Percentiles rank a stretch among this genome's conserved stretches.
These are phyloP conservation scores for Palythoa grandiflora DNA, from an alignment of 92 coral and sea anemone species.

Conservation along the genomic window DNA sequence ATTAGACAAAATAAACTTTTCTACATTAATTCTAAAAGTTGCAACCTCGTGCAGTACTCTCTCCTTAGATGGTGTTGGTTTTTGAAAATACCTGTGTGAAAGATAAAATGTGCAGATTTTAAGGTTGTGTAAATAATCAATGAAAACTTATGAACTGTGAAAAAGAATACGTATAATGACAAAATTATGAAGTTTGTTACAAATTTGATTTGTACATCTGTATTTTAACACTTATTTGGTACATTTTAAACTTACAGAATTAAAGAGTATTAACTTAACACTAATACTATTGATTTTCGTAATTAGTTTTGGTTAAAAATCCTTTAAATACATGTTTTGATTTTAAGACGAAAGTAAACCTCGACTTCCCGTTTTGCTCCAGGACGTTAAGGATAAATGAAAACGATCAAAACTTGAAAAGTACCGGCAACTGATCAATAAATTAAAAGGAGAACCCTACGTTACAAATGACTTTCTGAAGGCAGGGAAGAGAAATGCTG, in stretches of 20 bases:
- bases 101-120: neutral
- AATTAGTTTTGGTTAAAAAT: too few species aligned
- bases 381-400: too few species aligned
- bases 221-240: too few species aligned
- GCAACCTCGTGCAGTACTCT: constrained; percentile 15
- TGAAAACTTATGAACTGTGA: neutral
- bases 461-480: constrained; percentile 13
- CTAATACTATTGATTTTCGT: too few species aligned
- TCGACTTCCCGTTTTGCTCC: too few species aligned
- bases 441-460: neutral
- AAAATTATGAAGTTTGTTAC: neutral
- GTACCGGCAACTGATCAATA: neutral
- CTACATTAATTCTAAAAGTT: neutral
- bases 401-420: neutral
- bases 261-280: too few species aligned
- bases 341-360: too few species aligned
- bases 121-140: neutral
- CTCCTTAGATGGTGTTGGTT: neutral
- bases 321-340: too few species aligned
- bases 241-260: too few species aligned
- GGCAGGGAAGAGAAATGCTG: constrained; percentile 34
- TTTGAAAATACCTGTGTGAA: neutral
- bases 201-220: neutral
- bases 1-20: constrained; percentile 4
- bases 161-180: neutral